Base-by-base conservation (phyloP, 2,113 vertebrate genomes). In the Platysternon megacephalum region DNA sequence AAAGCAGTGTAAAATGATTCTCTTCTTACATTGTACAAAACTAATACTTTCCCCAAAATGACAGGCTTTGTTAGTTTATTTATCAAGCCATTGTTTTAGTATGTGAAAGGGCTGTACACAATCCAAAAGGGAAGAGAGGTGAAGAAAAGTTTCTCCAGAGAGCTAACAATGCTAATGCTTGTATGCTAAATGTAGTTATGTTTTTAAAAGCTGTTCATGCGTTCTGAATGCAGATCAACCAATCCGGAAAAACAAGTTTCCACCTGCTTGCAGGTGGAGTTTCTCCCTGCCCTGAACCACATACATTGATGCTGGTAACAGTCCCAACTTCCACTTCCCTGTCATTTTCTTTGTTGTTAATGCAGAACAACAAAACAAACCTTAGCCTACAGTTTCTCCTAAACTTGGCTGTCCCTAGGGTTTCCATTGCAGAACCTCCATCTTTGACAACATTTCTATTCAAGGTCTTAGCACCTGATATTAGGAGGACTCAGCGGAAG, bases 201-300 rank as follows among this genome's bases (percentile, higher is more conserved):
- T 10, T n/a, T 94, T n/a, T 44, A 39, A 65, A 76, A 85, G 42
- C 32, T n/a, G 11, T 26, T 39, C n/a, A 89, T 32, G 49, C 3
- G 56, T 46, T 24, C 55, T 44, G 19, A 93, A 52, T 29, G 80
- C 29, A 82, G 49, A 89, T 56, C 11, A 87, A 93, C 35, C 42
- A 76, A 4, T 8, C 17, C 24, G 44, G 52, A 87, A 86, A 51
- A 82, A 19, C 4, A 1, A 48, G 46, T 5, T 56, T 10, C 65
- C 44, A 13, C 19, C 35, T 14, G 44, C 4, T 44, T 16, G 48
- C 21, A 79, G 26, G 49, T 6, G 56, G 3, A 51, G 21, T n/a
- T 55, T 39, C 26, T 78, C 24, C 42, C 26, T 44, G 24, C 42
- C 26, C 42, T 78, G 24, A 24, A 42, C 74, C 39, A 44, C 24